Evolutionary conservation across 2,113 vertebrate species (phyloP).

Genomic region (Ciconia boyciana): DNA sequence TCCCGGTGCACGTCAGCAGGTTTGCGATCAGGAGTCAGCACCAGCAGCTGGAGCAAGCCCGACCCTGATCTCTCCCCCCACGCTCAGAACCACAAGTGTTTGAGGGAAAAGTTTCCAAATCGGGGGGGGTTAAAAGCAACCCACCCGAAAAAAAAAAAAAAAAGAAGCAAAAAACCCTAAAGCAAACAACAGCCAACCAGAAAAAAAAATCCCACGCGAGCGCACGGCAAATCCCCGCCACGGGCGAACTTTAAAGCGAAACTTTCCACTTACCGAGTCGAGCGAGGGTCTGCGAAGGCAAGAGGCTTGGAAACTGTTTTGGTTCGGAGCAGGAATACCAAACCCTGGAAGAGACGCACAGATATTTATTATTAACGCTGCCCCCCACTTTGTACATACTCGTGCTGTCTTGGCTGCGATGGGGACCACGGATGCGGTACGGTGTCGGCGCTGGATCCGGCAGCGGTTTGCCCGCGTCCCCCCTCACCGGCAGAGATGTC

Average conservation of each 20-base stretch:
- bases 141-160: not conserved
- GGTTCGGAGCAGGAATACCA: constrained; percentile 2
- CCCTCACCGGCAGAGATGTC: not conserved
- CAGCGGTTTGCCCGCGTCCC: not conserved
- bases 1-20: constrained; percentile 97
- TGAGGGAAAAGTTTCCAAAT: not conserved
- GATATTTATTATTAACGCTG: constrained; percentile 61
- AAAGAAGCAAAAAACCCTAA: not conserved
- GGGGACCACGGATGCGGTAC: constrained; percentile 47
- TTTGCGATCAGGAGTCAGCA: constrained; percentile 98
- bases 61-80: constrained; percentile 76
- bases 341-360: constrained; percentile 24
- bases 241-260: not conserved
- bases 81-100: not conserved
- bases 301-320: not conserved
- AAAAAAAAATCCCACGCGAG: not conserved
- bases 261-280: not conserved
- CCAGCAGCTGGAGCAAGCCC: constrained; percentile 95
- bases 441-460: not conserved
- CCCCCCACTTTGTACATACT: constrained; percentile 47
- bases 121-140: not conserved
- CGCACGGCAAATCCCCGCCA: not conserved
- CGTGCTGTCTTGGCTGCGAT: constrained; percentile 32
- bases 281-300: not conserved
- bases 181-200: not conserved